phyloP scores from a whole-genome alignment of 2,113 vertebrate species.

The Nibea albiflora region DNA sequence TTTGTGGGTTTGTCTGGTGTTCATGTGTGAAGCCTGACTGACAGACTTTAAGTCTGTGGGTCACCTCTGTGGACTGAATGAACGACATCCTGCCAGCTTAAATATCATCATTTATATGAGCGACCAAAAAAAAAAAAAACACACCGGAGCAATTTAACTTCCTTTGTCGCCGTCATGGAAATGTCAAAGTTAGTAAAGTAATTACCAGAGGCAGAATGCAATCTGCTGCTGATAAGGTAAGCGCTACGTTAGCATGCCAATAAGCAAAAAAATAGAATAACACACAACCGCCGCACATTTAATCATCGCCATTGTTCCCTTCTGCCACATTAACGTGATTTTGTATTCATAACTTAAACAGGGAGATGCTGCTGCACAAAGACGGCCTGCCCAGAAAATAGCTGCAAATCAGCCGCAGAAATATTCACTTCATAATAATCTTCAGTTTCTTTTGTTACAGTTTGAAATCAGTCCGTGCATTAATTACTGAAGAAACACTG shows the following conservation, averaged over 20 bases:
- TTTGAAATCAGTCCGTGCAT: slow-evolving; percentile 18
- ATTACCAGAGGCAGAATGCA: slow-evolving; percentile 36
- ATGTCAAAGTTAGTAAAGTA: slow-evolving; percentile 36
- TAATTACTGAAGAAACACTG: slow-evolving; percentile 16
- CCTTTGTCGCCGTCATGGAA: slow-evolving; percentile 31
- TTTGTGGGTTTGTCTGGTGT: not conserved
- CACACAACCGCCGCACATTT: slow-evolving; percentile 18
- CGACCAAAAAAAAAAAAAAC: not conserved
- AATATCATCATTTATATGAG: slow-evolving; percentile 13
- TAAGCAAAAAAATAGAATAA: slow-evolving; percentile 21
- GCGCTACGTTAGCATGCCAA: slow-evolving; percentile 41
- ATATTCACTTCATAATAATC: slow-evolving; percentile 9
- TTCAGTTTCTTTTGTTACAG: slow-evolving; percentile 37
- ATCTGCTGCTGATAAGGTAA: slow-evolving; percentile 42
- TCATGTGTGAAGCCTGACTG: too few species aligned
- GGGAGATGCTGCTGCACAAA: slow-evolving; percentile 43
- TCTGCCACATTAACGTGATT: slow-evolving; percentile 43
- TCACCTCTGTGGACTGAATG: not conserved
- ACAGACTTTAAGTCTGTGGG: not conserved
- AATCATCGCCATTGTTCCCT: slow-evolving; percentile 53
- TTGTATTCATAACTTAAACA: slow-evolving; percentile 46
- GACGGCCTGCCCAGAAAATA: slow-evolving; percentile 33
- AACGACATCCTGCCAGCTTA: not conserved
- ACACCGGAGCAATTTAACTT: slow-evolving; percentile 20
- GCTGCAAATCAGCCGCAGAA: slow-evolving; percentile 27